These are phyloP conservation scores for Phymatocera aterrima DNA, from an alignment of 2,888 invertebrate species.

Conservation along the genomic window DNA sequence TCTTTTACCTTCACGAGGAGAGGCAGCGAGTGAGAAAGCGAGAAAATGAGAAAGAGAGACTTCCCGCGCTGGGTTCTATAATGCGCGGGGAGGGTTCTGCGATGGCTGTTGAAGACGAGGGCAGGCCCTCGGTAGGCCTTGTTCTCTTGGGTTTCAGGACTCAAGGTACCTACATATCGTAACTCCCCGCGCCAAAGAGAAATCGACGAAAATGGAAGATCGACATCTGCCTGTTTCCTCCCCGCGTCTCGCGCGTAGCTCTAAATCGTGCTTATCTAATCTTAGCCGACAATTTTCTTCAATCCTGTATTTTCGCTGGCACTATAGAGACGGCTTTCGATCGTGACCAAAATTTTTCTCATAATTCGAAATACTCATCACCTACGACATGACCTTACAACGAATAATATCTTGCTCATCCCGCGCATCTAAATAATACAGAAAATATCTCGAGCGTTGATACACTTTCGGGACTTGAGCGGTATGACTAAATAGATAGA, in stretches of 20 bases:
- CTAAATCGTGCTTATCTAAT: too few relatives aligned
- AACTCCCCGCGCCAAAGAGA: background rate
- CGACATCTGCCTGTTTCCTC: conserved; percentile 9
- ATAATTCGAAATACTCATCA: too few relatives aligned
- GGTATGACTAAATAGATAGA: background rate
- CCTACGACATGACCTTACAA: too few relatives aligned
- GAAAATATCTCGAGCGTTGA: too few relatives aligned
- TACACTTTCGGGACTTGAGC: too few relatives aligned
- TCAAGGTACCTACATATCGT: background rate
- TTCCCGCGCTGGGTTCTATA: conserved; percentile 21
- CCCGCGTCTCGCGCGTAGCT: too few relatives aligned
- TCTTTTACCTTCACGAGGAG: conserved; percentile 23
- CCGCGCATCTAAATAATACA: too few relatives aligned
- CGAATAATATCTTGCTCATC: too few relatives aligned
- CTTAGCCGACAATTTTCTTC: too few relatives aligned
- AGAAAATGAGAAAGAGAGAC: background rate
- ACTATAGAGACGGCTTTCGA: too few relatives aligned
- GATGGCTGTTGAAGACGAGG: conserved; percentile 34
- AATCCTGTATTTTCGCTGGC: too few relatives aligned
- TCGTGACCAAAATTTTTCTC: too few relatives aligned
- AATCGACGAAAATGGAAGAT: conserved; percentile 42
- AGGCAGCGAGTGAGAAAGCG: background rate
- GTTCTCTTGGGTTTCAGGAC: background rate
- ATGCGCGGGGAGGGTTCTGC: conserved; percentile 41
- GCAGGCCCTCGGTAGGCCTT: conserved; percentile 5